Conservation (phyloP, 2,888 invertebrate genomes). For the Agrochola lychnidis region DNA sequence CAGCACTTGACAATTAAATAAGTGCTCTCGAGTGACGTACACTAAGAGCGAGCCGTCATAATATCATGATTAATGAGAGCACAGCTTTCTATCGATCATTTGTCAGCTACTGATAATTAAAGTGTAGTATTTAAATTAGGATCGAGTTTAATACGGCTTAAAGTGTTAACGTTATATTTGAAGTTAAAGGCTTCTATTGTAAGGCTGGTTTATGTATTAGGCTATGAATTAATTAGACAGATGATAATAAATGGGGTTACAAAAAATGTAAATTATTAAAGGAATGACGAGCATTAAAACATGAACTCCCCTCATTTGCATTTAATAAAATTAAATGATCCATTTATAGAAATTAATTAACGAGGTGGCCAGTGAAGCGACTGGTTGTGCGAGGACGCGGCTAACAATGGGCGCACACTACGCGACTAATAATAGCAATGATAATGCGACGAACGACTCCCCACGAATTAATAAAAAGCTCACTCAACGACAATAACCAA, state of each 20-base stretch:
- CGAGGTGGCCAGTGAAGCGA: conserved; percentile 88
- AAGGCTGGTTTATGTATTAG: conserved; percentile 39
- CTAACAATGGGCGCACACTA: conserved; percentile 76
- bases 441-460: conserved; percentile 86
- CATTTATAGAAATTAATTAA: conserved; percentile 90
- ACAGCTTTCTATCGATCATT: conserved; percentile 86
- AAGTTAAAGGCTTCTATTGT: conserved; percentile 49
- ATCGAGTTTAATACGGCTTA: conserved; percentile 72
- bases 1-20: conserved; percentile 90
- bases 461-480: conserved; percentile 89
- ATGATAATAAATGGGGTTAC: conserved; percentile 65
- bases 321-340: conserved; percentile 91
- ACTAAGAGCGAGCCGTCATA: conserved; percentile 84
- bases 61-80: conserved; percentile 86
- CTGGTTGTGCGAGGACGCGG: conserved; percentile 66
- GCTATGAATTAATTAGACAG: conserved; percentile 46
- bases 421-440: conserved; percentile 82
- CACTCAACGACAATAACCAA: conserved; percentile 87
- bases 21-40: conserved; percentile 86
- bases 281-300: conserved; percentile 75
- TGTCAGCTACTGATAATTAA: conserved; percentile 88
- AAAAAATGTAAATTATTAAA: conserved; percentile 74
- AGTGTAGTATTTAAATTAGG: conserved; percentile 81
- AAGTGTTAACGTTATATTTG: conserved; percentile 65
- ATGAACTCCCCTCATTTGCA: conserved; percentile 88